Evolutionary conservation across 2,888 invertebrate genomes (phyloP).

Genomic region (Cheilosia scutellata): DNA sequence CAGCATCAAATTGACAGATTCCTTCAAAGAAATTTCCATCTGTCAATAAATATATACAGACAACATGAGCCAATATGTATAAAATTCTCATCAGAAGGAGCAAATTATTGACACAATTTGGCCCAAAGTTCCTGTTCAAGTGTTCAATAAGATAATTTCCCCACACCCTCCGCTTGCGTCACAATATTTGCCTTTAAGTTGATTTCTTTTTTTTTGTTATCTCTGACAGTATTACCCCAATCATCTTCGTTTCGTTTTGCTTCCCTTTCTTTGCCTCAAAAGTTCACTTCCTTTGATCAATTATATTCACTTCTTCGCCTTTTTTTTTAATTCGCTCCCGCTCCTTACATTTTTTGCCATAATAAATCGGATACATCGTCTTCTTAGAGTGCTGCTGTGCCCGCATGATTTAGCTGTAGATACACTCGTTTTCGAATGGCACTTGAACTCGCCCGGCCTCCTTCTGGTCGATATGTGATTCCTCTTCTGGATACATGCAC

Average conservation of each 20-base stretch:
- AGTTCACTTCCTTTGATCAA: constrained; percentile 75
- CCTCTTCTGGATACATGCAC: constrained; percentile 9
- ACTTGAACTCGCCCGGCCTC: constrained; percentile 52
- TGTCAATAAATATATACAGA: constrained; percentile 27
- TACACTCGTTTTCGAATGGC: constrained; percentile 53
- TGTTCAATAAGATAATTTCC: constrained; percentile 59
- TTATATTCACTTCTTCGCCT: constrained; percentile 55
- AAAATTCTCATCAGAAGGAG: background rate
- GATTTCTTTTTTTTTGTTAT: background rate
- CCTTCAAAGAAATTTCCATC: constrained; percentile 23
- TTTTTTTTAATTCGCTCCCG: constrained; percentile 25
- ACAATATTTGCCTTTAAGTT: constrained; percentile 6
- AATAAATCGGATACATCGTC: constrained; percentile 60
- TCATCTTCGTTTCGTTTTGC: constrained; percentile 43
- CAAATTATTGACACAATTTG: constrained; percentile 62
- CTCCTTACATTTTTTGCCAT: constrained; percentile 13
- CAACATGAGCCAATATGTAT: background rate
- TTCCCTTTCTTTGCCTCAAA: constrained; percentile 45
- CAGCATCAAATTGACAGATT: constrained; percentile 1
- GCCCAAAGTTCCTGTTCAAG: constrained; percentile 46
- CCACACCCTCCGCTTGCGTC: background rate
- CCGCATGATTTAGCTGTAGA: constrained; percentile 33
- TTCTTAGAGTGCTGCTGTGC: constrained; percentile 12
- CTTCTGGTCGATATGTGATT: constrained; percentile 25
- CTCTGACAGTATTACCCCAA: constrained; percentile 42